Evolutionary conservation across 1,140 invertebrate genomes (phyloP).

Genomic region (Drosophila arizonae): DNA sequence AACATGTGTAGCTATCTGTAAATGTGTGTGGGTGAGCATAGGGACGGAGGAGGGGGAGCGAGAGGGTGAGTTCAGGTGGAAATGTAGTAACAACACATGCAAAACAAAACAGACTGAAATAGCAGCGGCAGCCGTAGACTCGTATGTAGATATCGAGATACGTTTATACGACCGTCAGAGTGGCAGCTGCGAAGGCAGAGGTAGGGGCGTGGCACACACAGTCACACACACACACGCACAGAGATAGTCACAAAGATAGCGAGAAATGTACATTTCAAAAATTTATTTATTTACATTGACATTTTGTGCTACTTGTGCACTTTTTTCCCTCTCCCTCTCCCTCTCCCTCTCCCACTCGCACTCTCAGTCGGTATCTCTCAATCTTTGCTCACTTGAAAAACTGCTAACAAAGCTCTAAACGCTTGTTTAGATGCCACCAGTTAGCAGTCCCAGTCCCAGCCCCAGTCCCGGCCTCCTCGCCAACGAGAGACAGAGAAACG

Average conservation of each 20-base stretch:
- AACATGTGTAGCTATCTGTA: conserved; percentile 78
- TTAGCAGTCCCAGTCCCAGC: background rate
- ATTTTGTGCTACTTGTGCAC: conserved; percentile 78
- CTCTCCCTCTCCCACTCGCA: background rate
- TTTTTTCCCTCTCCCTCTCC: conserved; percentile 37
- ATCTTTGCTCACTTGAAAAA: conserved; percentile 62
- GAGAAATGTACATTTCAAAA: conserved; percentile 71
- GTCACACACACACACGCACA: background rate
- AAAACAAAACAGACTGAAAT: conserved; percentile 60
- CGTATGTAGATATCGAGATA: conserved; percentile 69
- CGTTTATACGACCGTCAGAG: conserved; percentile 30
- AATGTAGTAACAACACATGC: conserved; percentile 49
- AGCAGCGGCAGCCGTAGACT: conserved; percentile 38
- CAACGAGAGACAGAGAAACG: conserved; percentile 47
- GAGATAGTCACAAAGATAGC: conserved; percentile 47
- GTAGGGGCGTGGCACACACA: conserved; percentile 5
- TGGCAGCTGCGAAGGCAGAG: background rate
- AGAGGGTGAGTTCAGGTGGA: background rate
- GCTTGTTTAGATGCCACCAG: conserved; percentile 57
- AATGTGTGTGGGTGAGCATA: conserved; percentile 7
- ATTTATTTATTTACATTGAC: conserved; percentile 80
- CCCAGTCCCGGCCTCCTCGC: background rate
- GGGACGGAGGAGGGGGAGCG: background rate
- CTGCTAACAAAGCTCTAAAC: conserved; percentile 78
- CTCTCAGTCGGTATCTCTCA: background rate